Conservation (phyloP, 2,888 invertebrate species). For the Agrilus biguttatus region DNA sequence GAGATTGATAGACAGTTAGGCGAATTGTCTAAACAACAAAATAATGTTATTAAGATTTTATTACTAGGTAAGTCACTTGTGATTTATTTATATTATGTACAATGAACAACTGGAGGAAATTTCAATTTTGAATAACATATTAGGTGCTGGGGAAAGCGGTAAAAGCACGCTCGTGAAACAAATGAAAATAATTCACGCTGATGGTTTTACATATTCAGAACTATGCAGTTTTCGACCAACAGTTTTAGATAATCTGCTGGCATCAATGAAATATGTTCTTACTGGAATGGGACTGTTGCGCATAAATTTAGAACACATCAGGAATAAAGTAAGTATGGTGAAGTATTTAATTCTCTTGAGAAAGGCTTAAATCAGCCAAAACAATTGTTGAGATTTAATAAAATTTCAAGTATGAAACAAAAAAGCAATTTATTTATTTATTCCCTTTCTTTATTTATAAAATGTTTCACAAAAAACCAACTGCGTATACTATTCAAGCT, state of each 20-base stretch:
- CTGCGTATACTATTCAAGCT: too few species aligned
- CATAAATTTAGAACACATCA: constrained; percentile 43
- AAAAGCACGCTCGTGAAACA: constrained; percentile 54
- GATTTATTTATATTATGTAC: too few species aligned
- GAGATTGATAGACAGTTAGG: constrained; percentile 45
- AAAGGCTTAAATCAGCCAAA: too few species aligned
- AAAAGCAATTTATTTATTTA: too few species aligned
- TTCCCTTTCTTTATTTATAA: too few species aligned
- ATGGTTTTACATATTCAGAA: constrained; percentile 47
- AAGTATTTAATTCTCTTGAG: too few species aligned
- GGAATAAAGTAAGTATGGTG: constrained; percentile 34
- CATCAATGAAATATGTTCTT: constrained; percentile 53
- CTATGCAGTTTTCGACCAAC: constrained; percentile 46
- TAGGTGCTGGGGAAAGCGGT: constrained; percentile 52
- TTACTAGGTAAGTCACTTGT: constrained; percentile 34
- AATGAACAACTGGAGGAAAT: constrained; percentile 5
- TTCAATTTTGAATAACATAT: constrained; percentile 7
- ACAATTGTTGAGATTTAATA: too few species aligned
- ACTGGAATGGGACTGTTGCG: constrained; percentile 49
- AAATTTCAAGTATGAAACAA: too few species aligned
- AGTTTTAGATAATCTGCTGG: constrained; percentile 46
- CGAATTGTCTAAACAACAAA: constrained; percentile 41
- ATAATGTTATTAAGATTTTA: constrained; percentile 46
- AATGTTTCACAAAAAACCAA: too few species aligned
- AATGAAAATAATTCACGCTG: constrained; percentile 55